Evolutionary conservation across 2,113 vertebrate species (phyloP).

Genomic region (Python bivittatus): DNA sequence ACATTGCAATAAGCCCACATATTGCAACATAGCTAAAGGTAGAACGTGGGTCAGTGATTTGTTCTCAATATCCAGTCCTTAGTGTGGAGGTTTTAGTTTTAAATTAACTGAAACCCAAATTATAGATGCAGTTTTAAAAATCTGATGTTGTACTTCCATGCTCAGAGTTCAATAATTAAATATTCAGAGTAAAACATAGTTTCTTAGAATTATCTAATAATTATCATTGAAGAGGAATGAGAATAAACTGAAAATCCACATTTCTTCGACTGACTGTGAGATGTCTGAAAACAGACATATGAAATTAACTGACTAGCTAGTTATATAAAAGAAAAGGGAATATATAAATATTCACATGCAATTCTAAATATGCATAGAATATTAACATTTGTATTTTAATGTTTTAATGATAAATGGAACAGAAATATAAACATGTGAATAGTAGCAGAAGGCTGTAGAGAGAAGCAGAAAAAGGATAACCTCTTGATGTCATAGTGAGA

Average conservation of each 20-base stretch:
- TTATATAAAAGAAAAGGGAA: neutral
- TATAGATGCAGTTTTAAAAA: slow-evolving; percentile 2
- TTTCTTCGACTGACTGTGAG: neutral
- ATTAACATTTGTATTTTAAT: neutral
- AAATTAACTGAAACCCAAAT: slow-evolving; percentile 13
- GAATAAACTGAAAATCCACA: neutral
- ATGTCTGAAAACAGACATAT: neutral
- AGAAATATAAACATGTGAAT: slow-evolving; percentile 66
- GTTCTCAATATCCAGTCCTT: slow-evolving; percentile 16
- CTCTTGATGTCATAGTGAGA: slow-evolving; percentile 65
- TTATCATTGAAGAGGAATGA: neutral
- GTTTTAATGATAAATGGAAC: slow-evolving; percentile 66
- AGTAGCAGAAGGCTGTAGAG: slow-evolving; percentile 58
- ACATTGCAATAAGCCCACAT: neutral
- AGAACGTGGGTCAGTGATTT: neutral
- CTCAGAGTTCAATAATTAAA: neutral
- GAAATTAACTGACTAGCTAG: neutral
- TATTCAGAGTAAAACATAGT: neutral
- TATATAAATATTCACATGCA: neutral
- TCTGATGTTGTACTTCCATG: neutral
- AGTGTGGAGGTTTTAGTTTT: neutral
- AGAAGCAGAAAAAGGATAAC: slow-evolving; percentile 56
- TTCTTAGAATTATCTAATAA: neutral
- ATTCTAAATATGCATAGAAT: neutral
- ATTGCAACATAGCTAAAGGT: neutral